Conservation (phyloP, 1,140 invertebrate genomes). For the Dreissena polymorpha region DNA sequence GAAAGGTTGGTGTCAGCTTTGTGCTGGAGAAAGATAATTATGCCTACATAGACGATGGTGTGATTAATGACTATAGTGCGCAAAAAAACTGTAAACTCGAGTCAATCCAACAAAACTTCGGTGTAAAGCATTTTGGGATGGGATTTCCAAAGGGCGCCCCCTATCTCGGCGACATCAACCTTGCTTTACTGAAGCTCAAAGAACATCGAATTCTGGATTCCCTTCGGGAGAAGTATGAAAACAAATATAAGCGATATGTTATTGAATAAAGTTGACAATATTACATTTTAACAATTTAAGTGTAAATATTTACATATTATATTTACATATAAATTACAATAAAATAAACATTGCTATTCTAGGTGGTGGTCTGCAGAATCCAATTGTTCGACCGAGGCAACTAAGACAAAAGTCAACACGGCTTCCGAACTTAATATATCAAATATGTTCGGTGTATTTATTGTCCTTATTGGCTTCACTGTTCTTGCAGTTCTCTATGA, state of each 20-base stretch:
- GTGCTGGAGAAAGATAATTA: slow-evolving; percentile 54
- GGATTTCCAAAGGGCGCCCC: slow-evolving; percentile 81
- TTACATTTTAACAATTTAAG: neutral
- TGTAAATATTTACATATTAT: neutral
- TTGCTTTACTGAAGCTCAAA: slow-evolving; percentile 95
- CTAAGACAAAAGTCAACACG: slow-evolving; percentile 94
- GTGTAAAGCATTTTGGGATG: slow-evolving; percentile 69
- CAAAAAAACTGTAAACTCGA: slow-evolving; percentile 68
- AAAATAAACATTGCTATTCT: neutral
- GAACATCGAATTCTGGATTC: slow-evolving; percentile 95
- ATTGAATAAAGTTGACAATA: neutral
- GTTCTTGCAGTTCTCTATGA: slow-evolving; percentile 95
- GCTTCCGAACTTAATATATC: slow-evolving; percentile 95
- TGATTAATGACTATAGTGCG: slow-evolving; percentile 71
- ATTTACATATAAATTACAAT: too few species aligned
- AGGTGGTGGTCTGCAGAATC: slow-evolving; percentile 83
- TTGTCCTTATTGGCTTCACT: slow-evolving; percentile 94
- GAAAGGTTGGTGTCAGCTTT: slow-evolving; percentile 56
- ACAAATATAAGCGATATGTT: neutral
- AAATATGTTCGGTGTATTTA: slow-evolving; percentile 97
- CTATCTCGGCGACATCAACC: slow-evolving; percentile 96
- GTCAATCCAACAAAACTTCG: slow-evolving; percentile 72
- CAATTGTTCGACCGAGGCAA: slow-evolving; percentile 89
- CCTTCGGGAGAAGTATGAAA: slow-evolving; percentile 90
- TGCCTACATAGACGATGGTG: slow-evolving; percentile 67